Evolutionary conservation across 1,140 invertebrate genomes (phyloP).

Genomic region (Bombus sibiricus): DNA sequence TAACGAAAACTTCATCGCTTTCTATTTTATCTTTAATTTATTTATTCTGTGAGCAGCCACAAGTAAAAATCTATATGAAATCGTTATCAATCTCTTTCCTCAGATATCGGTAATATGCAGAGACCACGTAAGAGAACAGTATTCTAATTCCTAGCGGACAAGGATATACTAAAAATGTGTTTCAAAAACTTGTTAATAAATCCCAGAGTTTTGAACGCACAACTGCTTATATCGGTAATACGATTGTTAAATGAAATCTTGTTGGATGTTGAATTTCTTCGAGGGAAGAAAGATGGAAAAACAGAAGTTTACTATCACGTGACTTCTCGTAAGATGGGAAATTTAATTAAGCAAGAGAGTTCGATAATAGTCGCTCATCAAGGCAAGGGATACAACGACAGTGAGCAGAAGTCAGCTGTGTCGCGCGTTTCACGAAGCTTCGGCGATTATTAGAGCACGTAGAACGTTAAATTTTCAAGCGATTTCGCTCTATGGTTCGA

Average conservation of each 20-base stretch:
- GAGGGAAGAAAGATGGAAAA: not conserved
- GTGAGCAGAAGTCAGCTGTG: not conserved
- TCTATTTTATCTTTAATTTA: not conserved
- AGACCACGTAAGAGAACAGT: no score
- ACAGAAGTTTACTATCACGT: not conserved
- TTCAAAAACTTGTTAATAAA: not conserved
- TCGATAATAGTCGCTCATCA: not conserved
- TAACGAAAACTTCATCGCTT: not conserved
- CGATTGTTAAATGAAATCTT: not conserved
- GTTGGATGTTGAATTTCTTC: not conserved
- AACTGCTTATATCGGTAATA: not conserved
- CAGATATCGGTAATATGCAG: no score
- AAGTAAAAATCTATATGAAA: no score
- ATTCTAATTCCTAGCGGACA: no score
- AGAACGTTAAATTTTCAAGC: constrained; percentile 28
- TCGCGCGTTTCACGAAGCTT: not conserved
- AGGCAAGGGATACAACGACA: not conserved
- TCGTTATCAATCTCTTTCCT: no score
- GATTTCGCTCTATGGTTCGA: not conserved
- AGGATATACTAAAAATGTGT: no score
- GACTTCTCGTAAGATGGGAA: not conserved
- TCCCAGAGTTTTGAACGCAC: not conserved
- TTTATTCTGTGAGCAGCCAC: no score
- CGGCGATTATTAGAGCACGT: constrained; percentile 22
- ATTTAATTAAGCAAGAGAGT: not conserved